Evolutionary conservation across 2,888 invertebrate genomes (phyloP), one percentile per base, ranked within the genome.

Genomic region (Cylloceria caligata): DNA sequence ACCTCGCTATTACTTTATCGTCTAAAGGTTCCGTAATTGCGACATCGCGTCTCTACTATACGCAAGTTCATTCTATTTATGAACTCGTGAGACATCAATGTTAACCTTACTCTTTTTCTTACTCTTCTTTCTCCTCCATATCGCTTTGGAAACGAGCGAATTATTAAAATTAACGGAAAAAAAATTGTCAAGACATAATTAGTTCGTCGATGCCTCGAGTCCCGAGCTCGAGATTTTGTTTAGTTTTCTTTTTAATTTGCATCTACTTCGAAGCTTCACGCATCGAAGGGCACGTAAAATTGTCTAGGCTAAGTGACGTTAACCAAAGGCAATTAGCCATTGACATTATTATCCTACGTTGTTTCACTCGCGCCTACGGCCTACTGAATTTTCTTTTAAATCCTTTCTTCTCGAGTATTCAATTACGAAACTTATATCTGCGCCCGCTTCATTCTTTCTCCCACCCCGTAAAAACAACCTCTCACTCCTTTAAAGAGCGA

Each of bases 181-280:
- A 30, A 91, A 90, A 91, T 90, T 89, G 90, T 91, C 91, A 87
- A 89, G 87, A 88, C 88, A 85, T n/a, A 85, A 89, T 16, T 21
- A 74, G 57, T 71, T 60, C 49, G 69, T 65, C 73, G 69, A 49
- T 62, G 45, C 9, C 55, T 72, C 67, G 65, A n/a, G n/a, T 71
- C 71, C 42, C 72, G 68, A 27, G 72, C 60, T 36, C 72, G 74
- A 60, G 11, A 74, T 45, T 13, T 69, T 39, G 49, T 52, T 52
- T 34, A 30, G 9, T 39, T 60, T 64, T 19, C 19, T 49, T 30
- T n/a, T 67, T 13, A 60, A 21, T 42, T 52, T 60, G 19, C 52
- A 13, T 64, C 42, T 49, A 42, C 9, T 21, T 34, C 47, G 49
- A 34, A 49, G 24, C 36, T 4, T 49, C 11, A 52, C 49, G 74